Percentiles rank a stretch among this genome's conserved stretches.
phyloP scores from a whole-genome alignment of 2,797 vertebrate species.

The Muscicapa striata region DNA sequence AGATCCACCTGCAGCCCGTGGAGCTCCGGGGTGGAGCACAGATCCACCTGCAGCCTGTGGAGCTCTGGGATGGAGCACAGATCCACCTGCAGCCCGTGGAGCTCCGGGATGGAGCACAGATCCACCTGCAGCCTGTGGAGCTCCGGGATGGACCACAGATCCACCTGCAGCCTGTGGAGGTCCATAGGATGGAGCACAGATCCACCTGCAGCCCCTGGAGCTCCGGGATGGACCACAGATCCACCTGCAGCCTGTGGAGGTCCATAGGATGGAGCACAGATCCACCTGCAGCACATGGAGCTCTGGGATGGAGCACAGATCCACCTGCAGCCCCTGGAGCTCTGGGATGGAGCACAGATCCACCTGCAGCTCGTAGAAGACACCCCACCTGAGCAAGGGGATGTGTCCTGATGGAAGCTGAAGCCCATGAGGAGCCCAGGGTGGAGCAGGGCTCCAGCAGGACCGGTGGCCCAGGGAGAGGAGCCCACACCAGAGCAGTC shows the following conservation, averaged over 20 bases:
- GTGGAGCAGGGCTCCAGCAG: not conserved
- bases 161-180: no score
- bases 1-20: not conserved
- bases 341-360: no score
- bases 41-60: not conserved
- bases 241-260: not conserved
- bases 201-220: not conserved
- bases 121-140: not conserved
- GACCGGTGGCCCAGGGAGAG: not conserved
- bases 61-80: no score
- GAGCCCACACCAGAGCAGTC: not conserved
- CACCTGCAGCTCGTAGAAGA: rapidly evolving
- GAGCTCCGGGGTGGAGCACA: no score
- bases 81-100: not conserved
- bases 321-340: rapidly evolving
- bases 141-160: no score
- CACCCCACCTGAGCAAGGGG: rapidly evolving
- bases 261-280: not conserved
- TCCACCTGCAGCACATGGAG: rapidly evolving
- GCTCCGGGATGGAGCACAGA: rapidly evolving
- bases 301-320: not conserved
- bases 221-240: not conserved
- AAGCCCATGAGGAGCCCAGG: rapidly evolving
- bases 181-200: not conserved
- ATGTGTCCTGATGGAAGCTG: not conserved